Base-by-base conservation (phyloP, 2,888 invertebrate species). In the Argyresthia albistria region DNA sequence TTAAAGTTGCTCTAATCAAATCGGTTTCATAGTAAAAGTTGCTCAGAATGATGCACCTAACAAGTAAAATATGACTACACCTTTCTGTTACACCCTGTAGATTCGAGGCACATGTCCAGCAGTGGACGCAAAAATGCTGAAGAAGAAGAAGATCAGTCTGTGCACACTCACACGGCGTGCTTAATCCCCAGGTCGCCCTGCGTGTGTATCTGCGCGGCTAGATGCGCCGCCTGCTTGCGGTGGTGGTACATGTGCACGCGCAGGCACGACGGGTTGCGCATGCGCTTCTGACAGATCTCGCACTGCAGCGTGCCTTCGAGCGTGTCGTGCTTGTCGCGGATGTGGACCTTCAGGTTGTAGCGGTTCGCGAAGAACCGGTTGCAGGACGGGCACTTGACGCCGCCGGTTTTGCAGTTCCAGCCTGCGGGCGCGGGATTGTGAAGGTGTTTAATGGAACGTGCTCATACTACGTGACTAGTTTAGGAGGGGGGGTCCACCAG, bases 331-430 rank as follows among this genome's bases (percentile, higher is more conserved):
- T 92, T 92, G 73, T 93, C 93, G 35, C 92, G 84, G 48, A 93
- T 90, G 67, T 93, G 93, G 43, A 93, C 90, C 71, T 93, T 93
- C 66, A 93, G 77, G 73, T 93, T 93, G 80, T 91, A 91, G 7
- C 91, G 89, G 72, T 91, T 91, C 53, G 90, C 91, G 70, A 91
- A 91, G 75, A 89, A 89, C 62, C 90, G 83, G 64, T 89, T 89
- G 69, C 91, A 91, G 57, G 89, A 89, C 0, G 90, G 90, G 64
- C 91, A 91, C 65, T 89, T 90, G n/a, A 90, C 90, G 55, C 89
- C 89, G 35, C 87, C 88, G 49, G 78, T 71, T 63, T 86, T 86
- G 64, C 82, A 83, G 62, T 84, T 84, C 82, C 82, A 86, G 52
- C 82, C 86, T 77, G 45, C n/a, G n/a, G n/a, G n/a, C n/a, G n/a